Evolutionary conservation across 2,113 vertebrate species (phyloP).

Genomic region (Microcebus murinus): DNA sequence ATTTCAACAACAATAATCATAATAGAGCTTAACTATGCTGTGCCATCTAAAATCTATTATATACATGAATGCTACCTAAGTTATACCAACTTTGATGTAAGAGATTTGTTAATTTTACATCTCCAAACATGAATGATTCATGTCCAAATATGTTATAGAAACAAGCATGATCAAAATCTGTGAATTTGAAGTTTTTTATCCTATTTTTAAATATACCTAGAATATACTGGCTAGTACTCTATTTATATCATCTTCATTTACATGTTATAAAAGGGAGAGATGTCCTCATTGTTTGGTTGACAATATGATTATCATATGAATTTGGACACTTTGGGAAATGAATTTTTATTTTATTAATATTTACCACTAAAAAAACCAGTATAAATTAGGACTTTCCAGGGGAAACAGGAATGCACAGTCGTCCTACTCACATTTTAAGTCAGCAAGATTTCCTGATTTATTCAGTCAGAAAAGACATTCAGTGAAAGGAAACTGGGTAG

Average conservation of each 20-base stretch:
- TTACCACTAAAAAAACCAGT: neutral
- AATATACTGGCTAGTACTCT: neutral
- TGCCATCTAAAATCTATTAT: neutral
- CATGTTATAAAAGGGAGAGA: neutral
- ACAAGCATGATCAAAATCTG: neutral
- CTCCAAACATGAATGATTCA: neutral
- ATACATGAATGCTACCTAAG: neutral
- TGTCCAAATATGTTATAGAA: neutral
- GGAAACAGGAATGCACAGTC: neutral
- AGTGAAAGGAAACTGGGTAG: neutral
- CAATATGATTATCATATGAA: neutral
- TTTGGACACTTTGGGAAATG: neutral
- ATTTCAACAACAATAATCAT: neutral
- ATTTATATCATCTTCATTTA: neutral
- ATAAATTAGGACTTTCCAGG: neutral
- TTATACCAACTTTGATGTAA: neutral
- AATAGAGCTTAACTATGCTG: neutral
- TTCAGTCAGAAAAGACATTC: neutral
- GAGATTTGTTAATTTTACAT: neutral
- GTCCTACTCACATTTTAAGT: neutral
- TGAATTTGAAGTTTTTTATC: neutral
- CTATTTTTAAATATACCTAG: neutral
- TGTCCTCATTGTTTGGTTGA: neutral
- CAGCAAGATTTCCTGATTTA: neutral
- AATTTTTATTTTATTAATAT: neutral